A percentile compares a stretch with the other conserved stretches of the same genome.
Conservation (phyloP, 2,113 vertebrate species). For the Labeo catla region DNA sequence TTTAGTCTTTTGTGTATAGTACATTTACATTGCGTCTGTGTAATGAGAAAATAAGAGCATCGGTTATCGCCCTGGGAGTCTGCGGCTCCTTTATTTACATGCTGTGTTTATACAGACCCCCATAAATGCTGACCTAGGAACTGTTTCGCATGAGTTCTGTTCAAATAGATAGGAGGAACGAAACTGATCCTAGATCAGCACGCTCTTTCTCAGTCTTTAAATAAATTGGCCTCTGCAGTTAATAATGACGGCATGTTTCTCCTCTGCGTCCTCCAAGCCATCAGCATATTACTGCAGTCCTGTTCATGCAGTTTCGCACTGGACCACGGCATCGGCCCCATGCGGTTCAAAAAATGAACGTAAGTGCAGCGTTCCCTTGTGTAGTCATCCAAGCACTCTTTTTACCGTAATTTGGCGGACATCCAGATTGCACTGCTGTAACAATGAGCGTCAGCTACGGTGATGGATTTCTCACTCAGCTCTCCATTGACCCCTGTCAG, state of each 20-base stretch:
- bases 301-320: constrained; percentile 11
- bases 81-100: background rate
- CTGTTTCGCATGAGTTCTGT: background rate
- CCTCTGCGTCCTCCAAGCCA: constrained; percentile 12
- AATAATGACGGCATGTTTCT: constrained; percentile 11
- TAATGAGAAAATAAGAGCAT: background rate
- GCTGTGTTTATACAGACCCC: background rate
- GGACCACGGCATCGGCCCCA: background rate
- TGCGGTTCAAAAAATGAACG: constrained; percentile 16
- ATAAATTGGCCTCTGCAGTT: background rate
- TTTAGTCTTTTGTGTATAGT: background rate
- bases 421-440: constrained; percentile 1
- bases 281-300: constrained; percentile 39
- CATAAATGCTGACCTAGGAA: background rate
- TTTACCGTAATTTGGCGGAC: background rate
- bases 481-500: constrained; percentile 18
- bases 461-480: constrained; percentile 45
- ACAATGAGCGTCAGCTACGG: constrained; percentile 2
- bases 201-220: background rate
- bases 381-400: background rate
- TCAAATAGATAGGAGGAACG: background rate
- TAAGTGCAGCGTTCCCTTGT: background rate
- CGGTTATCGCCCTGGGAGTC: background rate
- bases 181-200: background rate
- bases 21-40: background rate